Base-by-base conservation (phyloP, 2,888 invertebrate species). In the Dasysyrphus albostriatus region DNA sequence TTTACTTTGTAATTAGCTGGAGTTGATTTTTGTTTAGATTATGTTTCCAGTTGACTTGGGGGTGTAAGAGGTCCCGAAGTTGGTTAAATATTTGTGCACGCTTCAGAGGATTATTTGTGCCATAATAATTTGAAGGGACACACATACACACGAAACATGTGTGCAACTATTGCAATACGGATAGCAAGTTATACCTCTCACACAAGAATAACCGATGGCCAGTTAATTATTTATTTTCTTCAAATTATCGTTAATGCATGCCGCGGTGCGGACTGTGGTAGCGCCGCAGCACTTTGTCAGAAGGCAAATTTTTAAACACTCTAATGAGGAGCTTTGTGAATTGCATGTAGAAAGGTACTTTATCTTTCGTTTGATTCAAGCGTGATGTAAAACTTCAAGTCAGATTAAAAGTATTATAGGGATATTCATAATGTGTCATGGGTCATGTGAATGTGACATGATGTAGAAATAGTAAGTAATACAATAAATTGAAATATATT, bases 1-100 rank as follows among this genome's bases (percentile, higher is more conserved):
- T 87, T 87, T 83, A 72, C 83, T 65, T 83, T 79, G 83, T 83
- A 87, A 87, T 87, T 87, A 87, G 78, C 75, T 79, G 32, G 47
- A 87, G 87, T 83, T 79, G 83, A 87, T 87, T 87, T 85, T 87
- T 87, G 78, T 83, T 51, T 67, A 87, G 82, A 83, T 87, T 87
- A 72, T 75, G 65, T 61, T 44, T 39, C 37, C 65, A 76, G 54
- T 70, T 65, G 51, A 37, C n/a, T 54, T 69, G 8, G 7, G 37
- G 51, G 44, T 47, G 58, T 16, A 34, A 58, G 58, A 67, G 47
- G 16, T 47, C 16, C 16, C 3, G 32, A 65, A 49, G 54, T 54
- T 39, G 49, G 72, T 37, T n/a, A 39, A 34, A 56, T 67, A 72
- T 32, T 61, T 75, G 74, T 78, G 78, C 78, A 78, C 29, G 72